Evolutionary conservation across 2,113 vertebrate genomes (phyloP).

Genomic region (Montifringilla adamsi): DNA sequence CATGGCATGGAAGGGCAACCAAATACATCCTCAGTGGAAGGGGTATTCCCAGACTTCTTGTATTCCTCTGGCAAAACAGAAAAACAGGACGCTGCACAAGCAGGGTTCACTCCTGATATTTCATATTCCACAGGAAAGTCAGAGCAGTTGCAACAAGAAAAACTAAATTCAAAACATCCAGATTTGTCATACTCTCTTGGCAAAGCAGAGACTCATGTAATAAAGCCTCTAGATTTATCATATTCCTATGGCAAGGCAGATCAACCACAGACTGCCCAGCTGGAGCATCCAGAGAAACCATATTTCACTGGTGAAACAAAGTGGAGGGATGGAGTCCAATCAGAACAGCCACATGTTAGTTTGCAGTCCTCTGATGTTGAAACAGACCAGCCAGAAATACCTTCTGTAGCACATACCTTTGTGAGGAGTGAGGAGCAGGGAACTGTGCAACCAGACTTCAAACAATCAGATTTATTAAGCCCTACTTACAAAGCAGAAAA

Average conservation of each 20-base stretch:
- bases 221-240: neutral
- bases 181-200: neutral
- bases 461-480: neutral
- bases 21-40: neutral
- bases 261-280: neutral
- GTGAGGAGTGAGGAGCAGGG: neutral
- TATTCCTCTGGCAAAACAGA: neutral
- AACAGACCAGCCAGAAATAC: neutral
- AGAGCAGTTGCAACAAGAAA: neutral
- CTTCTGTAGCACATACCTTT: neutral
- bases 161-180: neutral
- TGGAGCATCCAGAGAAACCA: neutral
- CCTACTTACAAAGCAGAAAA: neutral
- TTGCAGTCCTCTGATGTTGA: neutral
- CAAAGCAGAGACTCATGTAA: neutral
- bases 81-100: neutral
- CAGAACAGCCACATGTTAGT: neutral
- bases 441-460: neutral
- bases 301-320: neutral
- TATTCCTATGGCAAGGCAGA: neutral
- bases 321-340: neutral
- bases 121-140: neutral
- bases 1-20: neutral
- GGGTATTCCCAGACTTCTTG: neutral
- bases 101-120: neutral